These are phyloP conservation scores for Dynastes tityus DNA, from an alignment of 2,888 invertebrate species.

Conservation along the genomic window DNA sequence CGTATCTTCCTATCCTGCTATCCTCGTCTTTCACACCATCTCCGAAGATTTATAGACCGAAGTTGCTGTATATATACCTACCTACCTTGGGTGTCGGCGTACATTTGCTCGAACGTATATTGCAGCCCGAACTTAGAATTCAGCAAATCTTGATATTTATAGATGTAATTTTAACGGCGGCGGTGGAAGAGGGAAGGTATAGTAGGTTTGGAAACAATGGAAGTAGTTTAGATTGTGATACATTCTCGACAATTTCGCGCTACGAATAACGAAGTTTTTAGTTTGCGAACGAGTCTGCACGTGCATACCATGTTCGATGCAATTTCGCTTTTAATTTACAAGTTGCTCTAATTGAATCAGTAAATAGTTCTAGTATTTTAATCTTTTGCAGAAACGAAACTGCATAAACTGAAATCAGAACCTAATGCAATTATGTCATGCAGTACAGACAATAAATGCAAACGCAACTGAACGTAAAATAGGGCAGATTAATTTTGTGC, in stretches of 20 bases:
- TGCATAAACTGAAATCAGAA: too few relatives aligned
- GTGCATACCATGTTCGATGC: not conserved
- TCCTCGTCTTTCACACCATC: not conserved
- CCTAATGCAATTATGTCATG: not conserved
- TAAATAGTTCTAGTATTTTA: conserved; percentile 4
- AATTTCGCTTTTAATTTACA: conserved; percentile 29
- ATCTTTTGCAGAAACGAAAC: not conserved
- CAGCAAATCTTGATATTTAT: conserved; percentile 23
- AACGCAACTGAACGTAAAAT: too few relatives aligned
- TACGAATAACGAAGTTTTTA: not conserved
- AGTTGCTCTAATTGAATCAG: conserved; percentile 22
- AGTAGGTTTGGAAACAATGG: not conserved
- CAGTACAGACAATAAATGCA: too few relatives aligned
- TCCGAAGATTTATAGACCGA: conserved; percentile 19
- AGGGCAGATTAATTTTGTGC: too few relatives aligned
- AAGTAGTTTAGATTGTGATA: conserved; percentile 1
- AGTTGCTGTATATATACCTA: conserved; percentile 20
- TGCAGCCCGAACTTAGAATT: conserved; percentile 17
- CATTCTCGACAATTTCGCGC: conserved; percentile 12
- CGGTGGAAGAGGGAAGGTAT: not conserved
- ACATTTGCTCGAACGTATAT: conserved; percentile 8
- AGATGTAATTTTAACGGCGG: conserved; percentile 9
- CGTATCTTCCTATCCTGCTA: conserved; percentile 8
- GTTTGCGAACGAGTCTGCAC: not conserved
- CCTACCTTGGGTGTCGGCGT: conserved; percentile 16